Base-by-base conservation (phyloP, 53 echinoderm and acorn worm genomes). In the Zoroaster sp. region DNA sequence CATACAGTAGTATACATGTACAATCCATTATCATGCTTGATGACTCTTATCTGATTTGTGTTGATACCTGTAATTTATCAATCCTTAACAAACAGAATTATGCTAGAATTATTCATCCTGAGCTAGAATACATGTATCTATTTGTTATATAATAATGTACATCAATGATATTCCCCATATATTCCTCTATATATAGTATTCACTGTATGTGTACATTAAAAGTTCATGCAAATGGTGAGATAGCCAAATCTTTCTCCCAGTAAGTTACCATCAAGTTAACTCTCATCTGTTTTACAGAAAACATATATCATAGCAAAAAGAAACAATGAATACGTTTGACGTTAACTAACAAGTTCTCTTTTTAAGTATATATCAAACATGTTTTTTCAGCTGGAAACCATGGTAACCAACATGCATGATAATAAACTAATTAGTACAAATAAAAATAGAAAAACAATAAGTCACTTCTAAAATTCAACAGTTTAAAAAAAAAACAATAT, bases 151-250 rank as follows among this genome's bases (percentile, higher is more conserved):
- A 85, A 49, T 71, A 85, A 31, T 85, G 69, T 85, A 81, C 66
- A 85, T 85, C 52, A 69, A 85, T 69, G 69, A 70, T 85, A 85
- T 18, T 46, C 69, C 71, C 85, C 71, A 70, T 85, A 69, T 71
- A 70, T 69, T 70, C 49, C 70, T 85, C 70, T 85, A 85, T 85
- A 85, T 85, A 35, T 59, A 59, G 12, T 25, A 59, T 28, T 25
- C 63, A 28, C 23, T 59, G 63, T 28, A 59, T 59, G 63, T 28
- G 63, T 25, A 21, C 21, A 59, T 28, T 28, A 59, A 59, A 59
- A 59, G 21, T 25, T 59, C 63, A 59, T 59, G 21, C 63, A 59
- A 59, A 59, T 20, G 21, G 55, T 45, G 35, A 31, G 13, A 76
- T 42, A 47, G 51, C 76, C 47, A 76, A 76, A 76, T 75, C 43